These are phyloP conservation scores for Simalia tracyae DNA, from an alignment of 2,797 vertebrate genomes.

Conservation along the genomic window DNA sequence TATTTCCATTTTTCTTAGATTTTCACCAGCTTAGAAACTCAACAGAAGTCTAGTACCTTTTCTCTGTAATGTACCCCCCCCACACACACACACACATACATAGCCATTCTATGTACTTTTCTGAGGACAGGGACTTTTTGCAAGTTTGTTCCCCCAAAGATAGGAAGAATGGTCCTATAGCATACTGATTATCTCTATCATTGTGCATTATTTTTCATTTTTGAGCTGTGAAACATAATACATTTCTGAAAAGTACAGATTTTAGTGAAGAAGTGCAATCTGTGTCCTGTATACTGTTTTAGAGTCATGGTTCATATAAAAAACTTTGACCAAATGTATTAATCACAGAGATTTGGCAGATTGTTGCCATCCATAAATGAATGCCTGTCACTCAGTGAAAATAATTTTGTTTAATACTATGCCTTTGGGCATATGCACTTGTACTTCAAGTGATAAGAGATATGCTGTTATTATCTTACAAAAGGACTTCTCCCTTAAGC, in stretches of 20 bases:
- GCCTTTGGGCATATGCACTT: not conserved
- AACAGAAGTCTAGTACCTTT: not conserved
- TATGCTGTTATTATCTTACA: slow-evolving; percentile 11
- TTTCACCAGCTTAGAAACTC: not conserved
- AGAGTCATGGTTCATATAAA: not conserved
- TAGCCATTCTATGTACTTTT: not conserved
- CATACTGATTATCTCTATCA: not conserved
- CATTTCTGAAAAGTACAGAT: not conserved
- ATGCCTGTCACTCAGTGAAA: slow-evolving; percentile 29
- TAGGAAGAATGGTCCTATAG: not conserved
- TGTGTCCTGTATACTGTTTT: not conserved
- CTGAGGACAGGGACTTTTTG: not conserved
- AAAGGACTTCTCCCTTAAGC: slow-evolving; percentile 16
- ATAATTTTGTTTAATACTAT: not conserved
- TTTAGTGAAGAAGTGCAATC: not conserved
- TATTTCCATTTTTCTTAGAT: not conserved
- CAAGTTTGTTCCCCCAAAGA: not conserved
- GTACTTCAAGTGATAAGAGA: not conserved
- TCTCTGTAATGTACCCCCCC: not conserved
- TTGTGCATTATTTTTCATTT: not conserved
- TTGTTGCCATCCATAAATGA: not conserved
- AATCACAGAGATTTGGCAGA: not conserved
- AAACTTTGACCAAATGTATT: not conserved
- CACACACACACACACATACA: no score
- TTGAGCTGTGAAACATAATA: not conserved